Evolutionary conservation across 64 coral and sea anemone genomes (phyloP).

Genomic region (Exaiptasia diaphana): DNA sequence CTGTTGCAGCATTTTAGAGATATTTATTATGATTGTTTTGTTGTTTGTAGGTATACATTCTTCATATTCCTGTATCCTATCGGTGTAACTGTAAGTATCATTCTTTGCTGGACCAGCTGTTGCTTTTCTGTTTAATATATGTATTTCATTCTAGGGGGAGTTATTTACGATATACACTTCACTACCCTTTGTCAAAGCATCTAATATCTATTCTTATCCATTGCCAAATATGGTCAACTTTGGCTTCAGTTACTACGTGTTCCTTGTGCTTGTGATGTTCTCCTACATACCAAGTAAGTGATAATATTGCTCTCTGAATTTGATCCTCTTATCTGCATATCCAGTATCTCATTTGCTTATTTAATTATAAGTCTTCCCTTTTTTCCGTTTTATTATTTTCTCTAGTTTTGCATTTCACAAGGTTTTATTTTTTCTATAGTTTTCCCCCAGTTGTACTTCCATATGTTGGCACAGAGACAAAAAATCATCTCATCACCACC

Average conservation of each 20-base stretch:
- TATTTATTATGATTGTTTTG: not conserved
- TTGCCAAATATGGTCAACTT: slow-evolving; percentile 70
- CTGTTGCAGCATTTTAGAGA: not conserved
- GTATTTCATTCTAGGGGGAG: slow-evolving; percentile 54
- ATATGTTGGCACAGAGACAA: slow-evolving; percentile 80
- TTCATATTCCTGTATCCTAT: slow-evolving; percentile 78
- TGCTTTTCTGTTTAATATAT: too few relatives aligned
- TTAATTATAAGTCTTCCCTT: not conserved
- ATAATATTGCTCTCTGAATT: not conserved
- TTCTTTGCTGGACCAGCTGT: not conserved
- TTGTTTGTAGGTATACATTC: slow-evolving; percentile 65
- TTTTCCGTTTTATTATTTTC: not conserved
- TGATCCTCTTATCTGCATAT: not conserved
- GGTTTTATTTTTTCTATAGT: slow-evolving; percentile 9
- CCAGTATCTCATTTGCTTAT: not conserved
- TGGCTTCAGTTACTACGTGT: slow-evolving; percentile 65
- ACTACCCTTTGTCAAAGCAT: slow-evolving; percentile 44
- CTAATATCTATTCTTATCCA: slow-evolving; percentile 62
- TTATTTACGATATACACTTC: slow-evolving; percentile 66
- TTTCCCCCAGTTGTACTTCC: slow-evolving; percentile 86
- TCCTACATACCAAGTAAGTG: slow-evolving; percentile 87
- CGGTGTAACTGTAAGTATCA: slow-evolving; percentile 68
- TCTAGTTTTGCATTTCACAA: not conserved
- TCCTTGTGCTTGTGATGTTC: slow-evolving; percentile 69
- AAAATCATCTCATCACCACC: slow-evolving; percentile 27